phyloP scores from a whole-genome alignment of 2,888 invertebrate genomes.

The Chrysomela aeneicollis region DNA sequence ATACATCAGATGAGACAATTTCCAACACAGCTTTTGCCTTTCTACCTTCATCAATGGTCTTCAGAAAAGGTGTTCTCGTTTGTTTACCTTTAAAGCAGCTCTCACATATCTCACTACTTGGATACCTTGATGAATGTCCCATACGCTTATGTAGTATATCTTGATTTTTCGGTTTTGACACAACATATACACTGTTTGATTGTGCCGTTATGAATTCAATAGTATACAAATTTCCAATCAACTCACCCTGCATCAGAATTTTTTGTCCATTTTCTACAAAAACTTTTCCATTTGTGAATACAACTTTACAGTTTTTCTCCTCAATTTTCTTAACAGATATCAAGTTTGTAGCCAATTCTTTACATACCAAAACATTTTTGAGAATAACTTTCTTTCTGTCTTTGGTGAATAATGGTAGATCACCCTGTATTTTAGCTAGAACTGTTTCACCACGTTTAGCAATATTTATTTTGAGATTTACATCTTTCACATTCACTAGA shows the following conservation, averaged over 20 bases:
- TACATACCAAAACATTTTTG: constrained; percentile 18
- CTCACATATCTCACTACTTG: too few relatives aligned
- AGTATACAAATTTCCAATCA: constrained; percentile 11
- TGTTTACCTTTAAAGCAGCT: too few relatives aligned
- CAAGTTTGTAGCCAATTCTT: constrained; percentile 21
- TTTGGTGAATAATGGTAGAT: constrained; percentile 34
- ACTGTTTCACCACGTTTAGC: constrained; percentile 41
- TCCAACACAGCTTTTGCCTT: too few relatives aligned
- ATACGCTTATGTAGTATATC: too few relatives aligned
- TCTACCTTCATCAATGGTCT: too few relatives aligned
- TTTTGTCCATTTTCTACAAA: constrained; percentile 7
- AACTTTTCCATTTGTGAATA: constrained; percentile 17
- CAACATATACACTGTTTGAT: background rate
- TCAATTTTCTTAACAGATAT: constrained; percentile 18
- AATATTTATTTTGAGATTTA: constrained; percentile 38
- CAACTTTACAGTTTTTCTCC: constrained; percentile 10
- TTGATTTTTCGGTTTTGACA: constrained; percentile 4
- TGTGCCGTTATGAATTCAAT: background rate
- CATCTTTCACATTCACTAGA: constrained; percentile 28
- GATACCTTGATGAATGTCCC: too few relatives aligned
- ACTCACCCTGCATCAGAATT: background rate
- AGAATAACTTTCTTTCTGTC: constrained; percentile 14
- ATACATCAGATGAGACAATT: too few relatives aligned
- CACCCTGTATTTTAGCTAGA: constrained; percentile 35
- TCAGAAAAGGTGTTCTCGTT: too few relatives aligned